A percentile compares a stretch with the other conserved stretches of the same genome.
phyloP scores from a whole-genome alignment of 2,797 vertebrate genomes.

The Zenarchopterus dispar region DNA sequence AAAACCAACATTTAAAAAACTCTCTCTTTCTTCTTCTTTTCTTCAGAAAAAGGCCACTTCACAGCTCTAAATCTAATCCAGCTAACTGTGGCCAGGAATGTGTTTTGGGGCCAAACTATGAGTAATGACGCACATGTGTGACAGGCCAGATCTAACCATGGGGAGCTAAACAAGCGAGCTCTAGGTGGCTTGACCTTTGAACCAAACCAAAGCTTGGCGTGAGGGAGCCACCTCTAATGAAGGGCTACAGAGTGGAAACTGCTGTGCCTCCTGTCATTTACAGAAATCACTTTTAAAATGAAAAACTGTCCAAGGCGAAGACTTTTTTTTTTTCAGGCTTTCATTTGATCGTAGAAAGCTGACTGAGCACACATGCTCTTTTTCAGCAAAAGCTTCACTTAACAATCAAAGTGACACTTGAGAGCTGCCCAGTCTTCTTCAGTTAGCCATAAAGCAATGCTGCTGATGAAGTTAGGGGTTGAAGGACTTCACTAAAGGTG shows the following conservation, averaged over 20 bases:
- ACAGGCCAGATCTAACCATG: slow-evolving; percentile 62
- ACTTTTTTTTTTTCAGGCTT: slow-evolving; percentile 31
- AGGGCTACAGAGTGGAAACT: slow-evolving; percentile 58
- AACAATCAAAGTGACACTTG: slow-evolving; percentile 36
- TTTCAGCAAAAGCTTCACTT: slow-evolving; percentile 34
- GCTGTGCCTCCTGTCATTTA: slow-evolving; percentile 56
- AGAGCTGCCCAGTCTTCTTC: slow-evolving; percentile 17
- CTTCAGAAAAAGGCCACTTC: slow-evolving; percentile 55
- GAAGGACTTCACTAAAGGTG: slow-evolving; percentile 1
- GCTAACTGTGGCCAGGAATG: slow-evolving; percentile 69
- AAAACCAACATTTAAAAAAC: slow-evolving; percentile 65
- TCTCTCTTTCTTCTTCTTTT: slow-evolving; percentile 26
- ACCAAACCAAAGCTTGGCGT: slow-evolving; percentile 59
- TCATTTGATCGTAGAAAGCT: slow-evolving; percentile 39
- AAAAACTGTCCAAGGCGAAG: slow-evolving; percentile 41
- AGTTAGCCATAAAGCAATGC: slow-evolving; percentile 22
- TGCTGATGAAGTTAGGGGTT: neutral
- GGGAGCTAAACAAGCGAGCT: slow-evolving; percentile 62
- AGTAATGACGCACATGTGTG: slow-evolving; percentile 77
- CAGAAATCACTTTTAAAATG: slow-evolving; percentile 59
- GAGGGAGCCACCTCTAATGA: slow-evolving; percentile 68
- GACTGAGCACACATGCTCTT: slow-evolving; percentile 32
- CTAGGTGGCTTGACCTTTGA: slow-evolving; percentile 74
- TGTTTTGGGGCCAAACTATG: slow-evolving; percentile 57
- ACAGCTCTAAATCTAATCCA: slow-evolving; percentile 69